These are phyloP conservation scores for Whitmania pigra DNA, from an alignment of 1,140 invertebrate genomes.

Conservation along the genomic window DNA sequence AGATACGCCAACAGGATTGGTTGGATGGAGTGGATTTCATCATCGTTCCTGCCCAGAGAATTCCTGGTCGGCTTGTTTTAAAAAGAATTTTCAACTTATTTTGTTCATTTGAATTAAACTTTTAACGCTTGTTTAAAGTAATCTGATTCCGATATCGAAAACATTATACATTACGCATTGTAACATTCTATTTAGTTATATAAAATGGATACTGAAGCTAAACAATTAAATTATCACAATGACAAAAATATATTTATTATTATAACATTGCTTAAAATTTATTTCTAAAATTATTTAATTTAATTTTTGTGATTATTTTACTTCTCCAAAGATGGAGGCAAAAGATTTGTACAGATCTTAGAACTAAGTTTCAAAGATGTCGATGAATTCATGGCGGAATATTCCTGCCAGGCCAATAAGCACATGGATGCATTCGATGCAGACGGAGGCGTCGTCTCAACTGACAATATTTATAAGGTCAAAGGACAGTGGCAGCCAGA, in stretches of 20 bases:
- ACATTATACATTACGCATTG: no score
- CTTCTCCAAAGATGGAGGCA: background rate
- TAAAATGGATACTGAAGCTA: no score
- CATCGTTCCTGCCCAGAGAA: slow-evolving; percentile 12
- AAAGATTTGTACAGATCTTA: slow-evolving; percentile 16
- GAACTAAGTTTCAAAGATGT: slow-evolving; percentile 12
- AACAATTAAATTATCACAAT: no score
- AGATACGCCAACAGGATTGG: slow-evolving; percentile 22
- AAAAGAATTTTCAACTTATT: background rate
- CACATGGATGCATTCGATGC: slow-evolving; percentile 6
- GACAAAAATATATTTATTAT: no score
- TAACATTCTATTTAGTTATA: no score
- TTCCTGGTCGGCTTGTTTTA: background rate
- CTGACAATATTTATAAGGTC: background rate
- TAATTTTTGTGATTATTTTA: background rate
- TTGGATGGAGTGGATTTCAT: slow-evolving; percentile 22
- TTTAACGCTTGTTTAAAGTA: no score
- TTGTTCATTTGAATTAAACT: no score
- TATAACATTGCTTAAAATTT: no score
- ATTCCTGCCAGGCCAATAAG: slow-evolving; percentile 4
- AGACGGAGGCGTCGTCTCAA: slow-evolving; percentile 14
- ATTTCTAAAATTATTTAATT: no score
- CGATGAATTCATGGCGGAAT: slow-evolving; percentile 15
- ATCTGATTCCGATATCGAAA: no score
- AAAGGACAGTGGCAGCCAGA: slow-evolving; percentile 7